These are phyloP conservation scores for Sebastes flavidus DNA, from an alignment of 2,797 vertebrate species.

Conservation along the genomic window DNA sequence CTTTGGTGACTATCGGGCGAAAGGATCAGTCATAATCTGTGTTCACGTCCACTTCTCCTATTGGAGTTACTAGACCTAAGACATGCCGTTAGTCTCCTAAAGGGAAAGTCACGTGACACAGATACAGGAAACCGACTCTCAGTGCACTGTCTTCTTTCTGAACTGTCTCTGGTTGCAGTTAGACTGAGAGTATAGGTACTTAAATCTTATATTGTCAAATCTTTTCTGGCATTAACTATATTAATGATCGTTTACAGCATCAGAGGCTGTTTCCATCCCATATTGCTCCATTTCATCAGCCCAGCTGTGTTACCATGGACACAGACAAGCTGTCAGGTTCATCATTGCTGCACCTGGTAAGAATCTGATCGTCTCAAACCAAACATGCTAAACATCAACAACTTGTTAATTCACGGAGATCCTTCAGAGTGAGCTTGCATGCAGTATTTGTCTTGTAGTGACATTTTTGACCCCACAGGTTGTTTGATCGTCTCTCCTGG, in stretches of 20 bases:
- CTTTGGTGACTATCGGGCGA: too few relatives aligned
- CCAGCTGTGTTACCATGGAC: conserved; percentile 86
- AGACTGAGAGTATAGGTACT: background rate
- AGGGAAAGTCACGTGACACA: too few relatives aligned
- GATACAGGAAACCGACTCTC: rapidly evolving
- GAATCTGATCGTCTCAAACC: background rate
- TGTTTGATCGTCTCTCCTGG: conserved; percentile 74
- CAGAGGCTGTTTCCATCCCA: conserved; percentile 83
- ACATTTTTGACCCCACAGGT: conserved; percentile 56
- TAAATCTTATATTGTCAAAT: background rate
- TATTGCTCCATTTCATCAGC: conserved; percentile 77
- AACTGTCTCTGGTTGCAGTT: background rate
- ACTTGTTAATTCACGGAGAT: background rate
- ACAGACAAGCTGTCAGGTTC: conserved; percentile 84
- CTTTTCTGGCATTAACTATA: background rate
- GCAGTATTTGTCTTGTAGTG: background rate
- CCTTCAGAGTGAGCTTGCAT: background rate
- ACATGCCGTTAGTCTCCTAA: too few relatives aligned
- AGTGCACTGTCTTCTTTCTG: too few relatives aligned
- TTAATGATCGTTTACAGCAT: conserved; percentile 65
- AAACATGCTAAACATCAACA: background rate
- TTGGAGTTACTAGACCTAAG: too few relatives aligned
- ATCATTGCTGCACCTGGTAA: conserved; percentile 83
- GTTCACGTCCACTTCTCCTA: too few relatives aligned
- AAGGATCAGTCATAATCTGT: too few relatives aligned